Evolutionary conservation across 1,140 invertebrate species (phyloP), one percentile per base, ranked within the genome.

Genomic region (Temnothorax nylanderi): DNA sequence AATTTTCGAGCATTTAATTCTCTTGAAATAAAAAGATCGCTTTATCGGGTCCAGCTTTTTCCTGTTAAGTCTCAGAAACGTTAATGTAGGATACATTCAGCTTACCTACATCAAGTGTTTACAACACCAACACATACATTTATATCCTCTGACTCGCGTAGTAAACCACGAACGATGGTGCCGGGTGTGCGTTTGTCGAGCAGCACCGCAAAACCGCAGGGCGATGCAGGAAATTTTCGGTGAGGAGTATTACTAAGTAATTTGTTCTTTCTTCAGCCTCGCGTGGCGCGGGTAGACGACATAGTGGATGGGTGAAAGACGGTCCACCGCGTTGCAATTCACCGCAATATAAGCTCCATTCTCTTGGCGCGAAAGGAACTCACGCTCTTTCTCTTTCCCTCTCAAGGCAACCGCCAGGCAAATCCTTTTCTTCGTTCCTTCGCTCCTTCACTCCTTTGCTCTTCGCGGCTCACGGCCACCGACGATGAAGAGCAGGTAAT

Each of bases 221-320:
- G 16, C 85, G 72, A 85, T 74, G 85, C 60, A 58, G 80, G 72
- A 91, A 78, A 91, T 90, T 92, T 92, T 86, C 80, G 86, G 88
- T 69, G 80, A 88, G 72, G 85, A 80, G 85, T 89, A 91, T 86
- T 91, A 89, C 91, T 92, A 92, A 92, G 87, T 91, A 92, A 92
- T 92, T 92, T 92, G 89, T 92, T 90, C 86, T 69, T 87, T 82
- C 67, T 85, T 56, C 54, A 65, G 18, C 41, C 86, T 80, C 85
- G 58, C 80, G 64, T 75, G 81, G 75, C 75, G 21, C 51, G 49
- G 47, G 26, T 21, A 44, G 49, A 26, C 26, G 37, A 32, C 26
- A 69, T 49, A 16, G 34, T 60, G 74, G 21, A 18, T n/a, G 69
- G 47, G 13, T 21, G 60, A 47, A 64, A 37, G 87, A 72, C 56